A percentile compares a stretch with the other conserved stretches of the same genome.
These are phyloP conservation scores for Nipponacmea schrenckii DNA, from an alignment of 2,888 invertebrate genomes.

Conservation along the genomic window DNA sequence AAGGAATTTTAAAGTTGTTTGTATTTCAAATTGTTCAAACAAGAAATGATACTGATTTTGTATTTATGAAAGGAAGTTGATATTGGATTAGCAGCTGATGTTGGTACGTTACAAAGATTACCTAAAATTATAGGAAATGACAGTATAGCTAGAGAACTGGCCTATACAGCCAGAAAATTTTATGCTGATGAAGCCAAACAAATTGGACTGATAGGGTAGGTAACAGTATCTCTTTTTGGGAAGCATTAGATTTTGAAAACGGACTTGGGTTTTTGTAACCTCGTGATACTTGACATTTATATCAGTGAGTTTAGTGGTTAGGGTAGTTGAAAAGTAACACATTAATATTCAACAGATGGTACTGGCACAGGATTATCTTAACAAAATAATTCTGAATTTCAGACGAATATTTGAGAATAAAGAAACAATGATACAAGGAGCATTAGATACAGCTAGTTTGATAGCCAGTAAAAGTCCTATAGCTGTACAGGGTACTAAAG, in stretches of 20 bases:
- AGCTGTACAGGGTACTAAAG: conserved; percentile 92
- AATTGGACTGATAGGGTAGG: conserved; percentile 82
- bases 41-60: background rate
- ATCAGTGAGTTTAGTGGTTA: no score
- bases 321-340: no score
- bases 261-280: background rate
- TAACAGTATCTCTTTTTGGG: background rate
- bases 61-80: conserved; percentile 64
- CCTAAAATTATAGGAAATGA: conserved; percentile 90
- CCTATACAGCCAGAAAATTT: conserved; percentile 86
- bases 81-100: conserved; percentile 91
- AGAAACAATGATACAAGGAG: conserved; percentile 79
- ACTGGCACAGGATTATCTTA: no score
- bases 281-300: no score
- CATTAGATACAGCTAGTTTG: conserved; percentile 78
- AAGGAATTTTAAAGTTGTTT: no score
- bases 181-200: conserved; percentile 82
- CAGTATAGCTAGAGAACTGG: conserved; percentile 87
- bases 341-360: no score
- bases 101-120: conserved; percentile 91
- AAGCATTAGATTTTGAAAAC: background rate
- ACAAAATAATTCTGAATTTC: conserved; percentile 66
- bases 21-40: no score
- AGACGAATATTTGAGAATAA: conserved; percentile 70
- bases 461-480: conserved; percentile 93